Conservation (phyloP, 2,888 invertebrate species). For the Carpatolechia fugitivella region DNA sequence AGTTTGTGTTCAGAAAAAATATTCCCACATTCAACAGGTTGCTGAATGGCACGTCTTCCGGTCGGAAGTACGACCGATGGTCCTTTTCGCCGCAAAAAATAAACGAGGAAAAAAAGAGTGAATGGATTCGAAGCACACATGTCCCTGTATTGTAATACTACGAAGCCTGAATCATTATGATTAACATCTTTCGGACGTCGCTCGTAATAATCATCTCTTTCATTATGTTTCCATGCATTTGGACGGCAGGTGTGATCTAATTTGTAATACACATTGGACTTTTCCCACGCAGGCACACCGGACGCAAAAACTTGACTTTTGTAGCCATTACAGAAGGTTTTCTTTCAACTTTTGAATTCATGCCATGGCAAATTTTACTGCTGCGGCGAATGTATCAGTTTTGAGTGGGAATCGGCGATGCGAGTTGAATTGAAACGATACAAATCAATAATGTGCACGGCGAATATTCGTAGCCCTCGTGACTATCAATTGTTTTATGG, state of each 20-base stretch:
- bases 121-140: slow-evolving; percentile 63
- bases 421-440: slow-evolving; percentile 31
- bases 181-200: slow-evolving; percentile 58
- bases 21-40: slow-evolving; percentile 75
- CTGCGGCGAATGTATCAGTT: slow-evolving; percentile 32
- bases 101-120: slow-evolving; percentile 50
- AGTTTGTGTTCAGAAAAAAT: slow-evolving; percentile 54
- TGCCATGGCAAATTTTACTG: slow-evolving; percentile 33
- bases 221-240: slow-evolving; percentile 30
- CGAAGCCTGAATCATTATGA: slow-evolving; percentile 42
- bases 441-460: slow-evolving; percentile 31
- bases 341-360: slow-evolving; percentile 38
- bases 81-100: slow-evolving; percentile 42
- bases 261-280: slow-evolving; percentile 52
- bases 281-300: slow-evolving; percentile 52
- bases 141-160: slow-evolving; percentile 42
- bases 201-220: slow-evolving; percentile 49
- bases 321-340: slow-evolving; percentile 38
- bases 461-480: slow-evolving; percentile 24
- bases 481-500: slow-evolving; percentile 16
- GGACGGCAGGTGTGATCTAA: slow-evolving; percentile 51
- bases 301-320: slow-evolving; percentile 33
- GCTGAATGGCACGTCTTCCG: slow-evolving; percentile 69
- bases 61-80: slow-evolving; percentile 74
- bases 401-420: slow-evolving; percentile 31